These are phyloP conservation scores for Ceriagrion tenellum DNA, from an alignment of 2,888 invertebrate species.

Conservation along the genomic window DNA sequence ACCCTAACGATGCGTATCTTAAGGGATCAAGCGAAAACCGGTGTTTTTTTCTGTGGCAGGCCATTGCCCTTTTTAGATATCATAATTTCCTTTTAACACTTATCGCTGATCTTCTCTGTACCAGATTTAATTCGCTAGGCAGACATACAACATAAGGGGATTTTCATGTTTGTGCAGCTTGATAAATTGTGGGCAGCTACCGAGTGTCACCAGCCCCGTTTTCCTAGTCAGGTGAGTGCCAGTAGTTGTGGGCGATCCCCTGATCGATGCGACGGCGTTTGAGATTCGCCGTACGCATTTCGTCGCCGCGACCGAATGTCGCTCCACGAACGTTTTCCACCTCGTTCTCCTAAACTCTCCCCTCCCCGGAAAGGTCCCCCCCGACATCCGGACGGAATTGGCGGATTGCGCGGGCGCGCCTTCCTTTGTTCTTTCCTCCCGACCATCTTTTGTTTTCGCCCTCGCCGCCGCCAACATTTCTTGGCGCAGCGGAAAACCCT, in stretches of 20 bases:
- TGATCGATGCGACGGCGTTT: neutral
- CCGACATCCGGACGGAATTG: neutral
- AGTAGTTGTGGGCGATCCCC: neutral
- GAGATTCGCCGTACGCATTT: neutral
- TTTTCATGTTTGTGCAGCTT: no score
- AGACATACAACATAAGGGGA: no score
- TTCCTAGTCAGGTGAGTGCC: neutral
- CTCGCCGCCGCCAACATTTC: constrained; percentile 41
- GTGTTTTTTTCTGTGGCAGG: no score
- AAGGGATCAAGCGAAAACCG: no score
- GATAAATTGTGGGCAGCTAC: no score
- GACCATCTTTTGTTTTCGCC: constrained; percentile 12
- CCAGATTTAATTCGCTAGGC: no score
- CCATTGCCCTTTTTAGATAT: no score
- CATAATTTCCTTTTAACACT: no score
- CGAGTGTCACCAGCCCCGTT: neutral
- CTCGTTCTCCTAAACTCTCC: neutral
- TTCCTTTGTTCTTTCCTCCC: neutral
- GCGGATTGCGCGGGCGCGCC: neutral
- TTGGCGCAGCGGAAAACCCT: constrained; percentile 23
- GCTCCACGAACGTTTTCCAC: neutral
- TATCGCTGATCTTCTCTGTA: no score
- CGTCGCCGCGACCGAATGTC: neutral
- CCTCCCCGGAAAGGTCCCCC: neutral
- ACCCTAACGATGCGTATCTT: no score